phyloP scores from a whole-genome alignment of 2,113 vertebrate genomes.

The Tautogolabrus adspersus region DNA sequence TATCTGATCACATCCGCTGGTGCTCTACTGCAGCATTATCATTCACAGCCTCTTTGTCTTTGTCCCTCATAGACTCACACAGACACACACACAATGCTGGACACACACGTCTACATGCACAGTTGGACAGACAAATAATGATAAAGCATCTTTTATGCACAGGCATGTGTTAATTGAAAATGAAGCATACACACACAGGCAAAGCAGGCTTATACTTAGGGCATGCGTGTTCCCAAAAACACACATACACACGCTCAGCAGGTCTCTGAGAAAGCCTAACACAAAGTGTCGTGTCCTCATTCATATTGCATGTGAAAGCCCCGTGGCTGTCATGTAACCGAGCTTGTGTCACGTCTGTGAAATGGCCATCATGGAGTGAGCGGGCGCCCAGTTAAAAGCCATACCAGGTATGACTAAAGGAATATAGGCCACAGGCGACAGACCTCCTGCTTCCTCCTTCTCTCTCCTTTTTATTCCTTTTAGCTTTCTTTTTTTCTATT shows the following conservation, averaged over 20 bases:
- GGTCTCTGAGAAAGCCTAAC: conserved; percentile 28
- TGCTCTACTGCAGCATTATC: conserved; percentile 57
- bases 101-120: conserved; percentile 37
- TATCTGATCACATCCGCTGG: conserved; percentile 73
- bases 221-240: neutral
- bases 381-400: conserved; percentile 54
- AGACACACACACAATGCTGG: conserved; percentile 5
- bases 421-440: conserved; percentile 68
- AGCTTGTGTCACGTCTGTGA: conserved; percentile 69
- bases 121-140: conserved; percentile 23
- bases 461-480: conserved; percentile 21
- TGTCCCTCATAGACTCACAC: conserved; percentile 36
- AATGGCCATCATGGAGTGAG: conserved; percentile 61
- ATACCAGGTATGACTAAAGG: conserved; percentile 61
- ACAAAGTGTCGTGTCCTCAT: conserved; percentile 61
- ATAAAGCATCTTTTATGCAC: conserved; percentile 48
- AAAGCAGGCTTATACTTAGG: conserved; percentile 22
- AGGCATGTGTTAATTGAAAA: conserved; percentile 64
- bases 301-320: conserved; percentile 66
- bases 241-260: conserved; percentile 24
- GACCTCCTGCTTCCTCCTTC: conserved; percentile 34
- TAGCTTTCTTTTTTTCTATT: conserved; percentile 5
- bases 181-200: conserved; percentile 27
- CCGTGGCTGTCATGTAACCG: conserved; percentile 59
- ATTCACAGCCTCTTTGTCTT: conserved; percentile 68